Evolutionary conservation across 2,888 invertebrate species (phyloP).

Genomic region (Ichneumon xanthorius): DNA sequence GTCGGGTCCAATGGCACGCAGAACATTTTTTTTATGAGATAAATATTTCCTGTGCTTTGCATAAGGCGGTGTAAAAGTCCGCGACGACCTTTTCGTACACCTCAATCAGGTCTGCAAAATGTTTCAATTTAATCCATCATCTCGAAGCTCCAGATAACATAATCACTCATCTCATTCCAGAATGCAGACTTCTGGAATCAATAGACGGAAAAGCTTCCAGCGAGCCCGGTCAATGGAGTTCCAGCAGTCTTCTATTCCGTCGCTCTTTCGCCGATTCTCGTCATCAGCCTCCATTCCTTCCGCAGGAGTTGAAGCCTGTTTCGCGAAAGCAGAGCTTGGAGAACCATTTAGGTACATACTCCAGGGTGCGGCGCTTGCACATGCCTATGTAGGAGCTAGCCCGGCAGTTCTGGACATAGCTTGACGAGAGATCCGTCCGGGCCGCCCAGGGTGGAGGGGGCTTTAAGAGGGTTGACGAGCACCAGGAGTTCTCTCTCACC

Average conservation of each 20-base stretch:
- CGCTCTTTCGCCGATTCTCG: background rate
- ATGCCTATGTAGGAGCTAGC: conserved; percentile 9
- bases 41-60: too few species aligned
- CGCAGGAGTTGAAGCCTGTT: background rate
- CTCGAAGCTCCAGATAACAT: too few species aligned
- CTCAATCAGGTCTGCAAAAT: too few species aligned
- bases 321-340: conserved; percentile 5
- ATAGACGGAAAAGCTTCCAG: background rate
- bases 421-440: background rate
- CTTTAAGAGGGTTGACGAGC: conserved; percentile 25
- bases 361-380: background rate
- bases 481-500: conserved; percentile 27
- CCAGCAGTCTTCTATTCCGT: background rate
- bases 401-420: conserved; percentile 17
- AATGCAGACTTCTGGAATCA: background rate
- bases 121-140: too few species aligned
- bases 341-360: conserved; percentile 3
- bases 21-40: too few species aligned
- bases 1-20: too few species aligned
- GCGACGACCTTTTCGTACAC: too few species aligned
- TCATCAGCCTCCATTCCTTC: background rate
- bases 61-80: too few species aligned
- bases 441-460: conserved; percentile 5
- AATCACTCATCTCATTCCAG: too few species aligned
- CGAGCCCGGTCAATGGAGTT: background rate